These are phyloP conservation scores for Lindbergichthys nudifrons DNA, from an alignment of 2,797 vertebrate species.

Conservation along the genomic window DNA sequence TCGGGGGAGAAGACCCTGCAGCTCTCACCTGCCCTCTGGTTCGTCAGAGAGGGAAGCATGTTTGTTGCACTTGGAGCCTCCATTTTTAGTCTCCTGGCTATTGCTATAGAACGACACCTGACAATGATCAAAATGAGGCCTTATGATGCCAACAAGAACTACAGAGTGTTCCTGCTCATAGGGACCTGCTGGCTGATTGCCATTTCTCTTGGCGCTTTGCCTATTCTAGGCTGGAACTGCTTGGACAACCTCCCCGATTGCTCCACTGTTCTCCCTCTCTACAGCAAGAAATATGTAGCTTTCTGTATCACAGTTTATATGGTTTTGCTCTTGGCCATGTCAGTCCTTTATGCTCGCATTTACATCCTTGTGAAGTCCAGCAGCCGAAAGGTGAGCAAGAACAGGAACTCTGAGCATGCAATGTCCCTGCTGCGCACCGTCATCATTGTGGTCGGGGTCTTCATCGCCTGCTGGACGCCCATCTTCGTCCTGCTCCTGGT, in stretches of 20 bases:
- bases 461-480: conserved; percentile 95
- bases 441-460: conserved; percentile 93
- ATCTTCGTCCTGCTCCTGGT: conserved; percentile 92
- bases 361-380: conserved; percentile 95
- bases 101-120: conserved; percentile 95
- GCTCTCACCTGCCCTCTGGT: conserved; percentile 90
- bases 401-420: conserved; percentile 91
- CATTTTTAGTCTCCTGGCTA: conserved; percentile 94
- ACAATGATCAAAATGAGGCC: conserved; percentile 99
- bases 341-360: conserved; percentile 92
- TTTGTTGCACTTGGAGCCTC: conserved; percentile 95
- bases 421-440: conserved; percentile 95
- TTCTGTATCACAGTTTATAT: conserved; percentile 94
- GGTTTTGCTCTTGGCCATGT: conserved; percentile 89
- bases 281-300: conserved; percentile 93
- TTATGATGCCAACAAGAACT: conserved; percentile 93
- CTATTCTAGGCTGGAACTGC: conserved; percentile 98
- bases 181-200: conserved; percentile 95
- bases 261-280: conserved; percentile 94
- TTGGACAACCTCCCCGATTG: conserved; percentile 90
- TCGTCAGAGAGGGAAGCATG: conserved; percentile 94
- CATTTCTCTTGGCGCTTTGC: conserved; percentile 89
- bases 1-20: conserved; percentile 91
- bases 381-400: conserved; percentile 91
- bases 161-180: conserved; percentile 95